These are phyloP conservation scores for Myathropa florea DNA, from an alignment of 2,888 invertebrate genomes.

Conservation along the genomic window DNA sequence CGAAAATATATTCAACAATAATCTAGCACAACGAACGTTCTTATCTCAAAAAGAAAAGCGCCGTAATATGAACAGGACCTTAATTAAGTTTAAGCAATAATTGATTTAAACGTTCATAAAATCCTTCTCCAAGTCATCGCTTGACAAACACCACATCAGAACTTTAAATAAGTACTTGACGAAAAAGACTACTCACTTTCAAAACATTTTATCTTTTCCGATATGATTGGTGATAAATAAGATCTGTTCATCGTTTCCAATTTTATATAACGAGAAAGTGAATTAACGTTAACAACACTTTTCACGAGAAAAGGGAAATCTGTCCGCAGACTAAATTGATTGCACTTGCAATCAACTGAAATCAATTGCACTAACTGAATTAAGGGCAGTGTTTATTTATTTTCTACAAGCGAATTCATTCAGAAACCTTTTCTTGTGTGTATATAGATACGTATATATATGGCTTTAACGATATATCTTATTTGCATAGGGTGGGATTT, in stretches of 20 bases:
- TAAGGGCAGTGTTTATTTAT: slow-evolving; percentile 42
- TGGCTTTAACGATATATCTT: neutral
- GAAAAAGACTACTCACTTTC: slow-evolving; percentile 41
- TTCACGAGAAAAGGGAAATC: neutral
- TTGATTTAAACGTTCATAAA: neutral
- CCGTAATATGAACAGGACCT: neutral
- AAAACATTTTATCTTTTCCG: slow-evolving; percentile 54
- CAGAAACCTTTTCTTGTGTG: slow-evolving; percentile 29
- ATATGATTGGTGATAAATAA: slow-evolving; percentile 40
- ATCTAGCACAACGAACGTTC: too few relatives aligned
- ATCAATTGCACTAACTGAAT: slow-evolving; percentile 67
- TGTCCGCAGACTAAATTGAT: slow-evolving; percentile 15
- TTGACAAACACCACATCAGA: neutral
- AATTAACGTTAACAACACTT: slow-evolving; percentile 14
- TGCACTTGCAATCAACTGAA: slow-evolving; percentile 55
- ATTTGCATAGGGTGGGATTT: slow-evolving; percentile 51
- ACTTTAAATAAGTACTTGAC: neutral
- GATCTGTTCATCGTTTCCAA: slow-evolving; percentile 39
- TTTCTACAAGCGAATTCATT: slow-evolving; percentile 52
- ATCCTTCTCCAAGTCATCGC: neutral
- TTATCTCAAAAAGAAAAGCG: too few relatives aligned
- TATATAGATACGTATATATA: neutral
- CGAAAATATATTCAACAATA: too few relatives aligned
- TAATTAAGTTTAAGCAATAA: neutral
- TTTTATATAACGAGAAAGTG: neutral